Conservation (phyloP, 2,797 vertebrate species). For the Aulostomus chinensis region DNA sequence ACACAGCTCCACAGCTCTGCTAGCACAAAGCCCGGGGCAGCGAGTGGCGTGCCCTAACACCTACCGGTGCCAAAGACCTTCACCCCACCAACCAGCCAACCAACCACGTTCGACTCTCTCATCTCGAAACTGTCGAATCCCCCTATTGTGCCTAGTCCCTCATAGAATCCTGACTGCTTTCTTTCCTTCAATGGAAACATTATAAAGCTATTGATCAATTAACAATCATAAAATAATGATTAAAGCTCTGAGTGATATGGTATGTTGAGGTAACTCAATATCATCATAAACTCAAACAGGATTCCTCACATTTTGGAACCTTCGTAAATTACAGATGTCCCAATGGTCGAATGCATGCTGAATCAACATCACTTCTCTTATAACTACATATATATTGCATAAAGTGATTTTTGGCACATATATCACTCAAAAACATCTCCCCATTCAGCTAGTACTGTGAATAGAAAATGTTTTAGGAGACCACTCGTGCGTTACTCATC, state of each 20-base stretch:
- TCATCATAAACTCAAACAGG: constrained; percentile 16
- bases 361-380: not conserved
- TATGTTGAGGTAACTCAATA: constrained; percentile 13
- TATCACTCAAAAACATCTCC: not conserved
- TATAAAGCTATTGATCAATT: constrained; percentile 14
- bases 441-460: not conserved
- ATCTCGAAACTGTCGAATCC: not conserved
- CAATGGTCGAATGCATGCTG: not conserved
- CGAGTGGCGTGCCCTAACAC: constrained; percentile 24
- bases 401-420: not conserved
- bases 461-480: constrained; percentile 3
- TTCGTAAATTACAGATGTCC: constrained; percentile 11
- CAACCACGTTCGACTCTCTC: constrained; percentile 1
- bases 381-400: not conserved
- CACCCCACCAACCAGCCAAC: constrained; percentile 6
- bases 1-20: constrained; percentile 32
- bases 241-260: constrained; percentile 12
- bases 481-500: too few relatives aligned
- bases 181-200: constrained; percentile 13
- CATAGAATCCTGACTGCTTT: not conserved
- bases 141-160: not conserved
- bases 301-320: constrained; percentile 1
- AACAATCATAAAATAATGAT: constrained; percentile 33
- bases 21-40: constrained; percentile 43
- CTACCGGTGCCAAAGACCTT: constrained; percentile 34